These are phyloP conservation scores for Onchidella celtica DNA, from an alignment of 2,888 invertebrate species.

Conservation along the genomic window DNA sequence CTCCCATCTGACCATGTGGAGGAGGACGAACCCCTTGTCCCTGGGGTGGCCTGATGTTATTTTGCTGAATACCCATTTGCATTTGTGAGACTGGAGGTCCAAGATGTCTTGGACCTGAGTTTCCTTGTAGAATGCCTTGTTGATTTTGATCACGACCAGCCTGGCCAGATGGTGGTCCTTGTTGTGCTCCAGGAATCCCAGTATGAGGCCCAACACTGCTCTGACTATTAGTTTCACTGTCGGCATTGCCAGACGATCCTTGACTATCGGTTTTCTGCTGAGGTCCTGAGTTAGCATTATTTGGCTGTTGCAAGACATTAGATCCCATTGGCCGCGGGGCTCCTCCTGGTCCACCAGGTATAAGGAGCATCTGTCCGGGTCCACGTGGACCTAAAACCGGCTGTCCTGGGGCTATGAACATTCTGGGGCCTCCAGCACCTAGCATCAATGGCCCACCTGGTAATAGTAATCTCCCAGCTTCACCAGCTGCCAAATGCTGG, in stretches of 20 bases:
- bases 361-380: slow-evolving; percentile 29
- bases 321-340: background rate
- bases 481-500: slow-evolving; percentile 45
- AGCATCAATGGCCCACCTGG: slow-evolving; percentile 45
- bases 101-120: background rate
- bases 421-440: slow-evolving; percentile 25
- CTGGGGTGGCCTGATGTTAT: slow-evolving; percentile 9
- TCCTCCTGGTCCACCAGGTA: slow-evolving; percentile 18
- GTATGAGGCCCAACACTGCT: background rate
- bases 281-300: background rate
- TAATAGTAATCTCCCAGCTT: slow-evolving; percentile 34
- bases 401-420: slow-evolving; percentile 49
- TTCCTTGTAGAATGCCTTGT: background rate
- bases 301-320: background rate
- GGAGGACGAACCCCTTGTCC: slow-evolving; percentile 14
- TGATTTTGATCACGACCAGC: background rate
- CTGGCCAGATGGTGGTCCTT: slow-evolving; percentile 7
- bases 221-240: background rate
- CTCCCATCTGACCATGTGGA: slow-evolving; percentile 6
- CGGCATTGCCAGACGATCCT: background rate
- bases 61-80: background rate
- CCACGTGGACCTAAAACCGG: slow-evolving; percentile 41
- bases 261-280: background rate
- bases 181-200: slow-evolving; percentile 10
- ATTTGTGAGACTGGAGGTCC: background rate